Conservation (phyloP, 2,113 vertebrate genomes). For the Saimiri boliviensis region DNA sequence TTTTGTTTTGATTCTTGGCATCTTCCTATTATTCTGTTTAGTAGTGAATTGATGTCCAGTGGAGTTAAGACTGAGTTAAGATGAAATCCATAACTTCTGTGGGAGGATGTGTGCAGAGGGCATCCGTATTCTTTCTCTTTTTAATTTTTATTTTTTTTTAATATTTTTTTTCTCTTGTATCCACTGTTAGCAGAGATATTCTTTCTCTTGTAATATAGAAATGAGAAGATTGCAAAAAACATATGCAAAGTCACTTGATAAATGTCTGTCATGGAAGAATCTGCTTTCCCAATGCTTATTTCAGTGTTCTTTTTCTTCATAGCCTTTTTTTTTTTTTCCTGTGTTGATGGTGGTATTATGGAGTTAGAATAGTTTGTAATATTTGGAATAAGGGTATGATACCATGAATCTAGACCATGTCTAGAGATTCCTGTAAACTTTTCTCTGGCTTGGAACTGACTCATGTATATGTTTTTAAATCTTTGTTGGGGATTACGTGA, state of each 20-base stretch:
- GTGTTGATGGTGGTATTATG: neutral
- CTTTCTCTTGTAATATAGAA: neutral
- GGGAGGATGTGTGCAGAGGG: neutral
- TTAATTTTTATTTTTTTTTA: no score
- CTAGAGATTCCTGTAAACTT: neutral
- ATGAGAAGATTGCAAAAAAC: neutral
- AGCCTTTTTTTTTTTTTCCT: neutral
- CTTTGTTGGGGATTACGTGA: neutral
- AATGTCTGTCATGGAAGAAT: neutral
- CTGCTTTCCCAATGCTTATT: neutral
- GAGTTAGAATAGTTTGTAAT: neutral
- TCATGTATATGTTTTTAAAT: slow-evolving; percentile 7
- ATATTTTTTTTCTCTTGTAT: no score
- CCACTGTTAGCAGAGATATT: neutral
- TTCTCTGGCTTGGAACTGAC: slow-evolving; percentile 11
- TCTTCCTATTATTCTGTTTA: neutral
- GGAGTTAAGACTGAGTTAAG: neutral
- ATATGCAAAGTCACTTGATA: neutral
- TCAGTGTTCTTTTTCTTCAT: neutral
- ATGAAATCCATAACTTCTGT: neutral
- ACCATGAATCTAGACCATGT: neutral
- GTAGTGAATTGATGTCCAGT: slow-evolving; percentile 6
- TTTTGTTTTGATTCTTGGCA: neutral
- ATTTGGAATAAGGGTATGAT: neutral
- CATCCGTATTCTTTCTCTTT: neutral